Conservation (phyloP, 2,113 vertebrate genomes). For the Hippocampus guttulatus region DNA sequence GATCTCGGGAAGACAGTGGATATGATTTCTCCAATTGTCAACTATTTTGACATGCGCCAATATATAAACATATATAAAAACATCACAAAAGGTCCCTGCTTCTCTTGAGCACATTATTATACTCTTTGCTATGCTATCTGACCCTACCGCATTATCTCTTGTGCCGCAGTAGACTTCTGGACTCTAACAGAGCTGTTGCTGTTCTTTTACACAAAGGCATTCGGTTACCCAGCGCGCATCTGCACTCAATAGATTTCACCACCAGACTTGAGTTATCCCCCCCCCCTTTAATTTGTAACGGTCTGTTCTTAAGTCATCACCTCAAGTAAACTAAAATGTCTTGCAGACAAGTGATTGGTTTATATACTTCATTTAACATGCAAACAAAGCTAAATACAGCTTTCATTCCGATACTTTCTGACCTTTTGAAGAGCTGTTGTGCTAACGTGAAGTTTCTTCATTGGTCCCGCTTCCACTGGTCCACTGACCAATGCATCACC, state of each 20-base stretch:
- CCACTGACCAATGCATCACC: conserved; percentile 83
- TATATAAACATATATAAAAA: background rate
- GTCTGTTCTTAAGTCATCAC: conserved; percentile 7
- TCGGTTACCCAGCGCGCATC: conserved; percentile 3
- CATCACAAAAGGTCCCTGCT: background rate
- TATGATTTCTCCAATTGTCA: background rate
- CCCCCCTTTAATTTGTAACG: conserved; percentile 10
- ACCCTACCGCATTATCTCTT: background rate
- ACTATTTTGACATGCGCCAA: background rate
- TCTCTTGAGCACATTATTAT: background rate
- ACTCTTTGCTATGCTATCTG: background rate
- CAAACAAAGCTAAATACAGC: background rate
- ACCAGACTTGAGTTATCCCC: conserved; percentile 8
- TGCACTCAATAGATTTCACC: background rate
- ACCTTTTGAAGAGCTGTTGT: conserved; percentile 98
- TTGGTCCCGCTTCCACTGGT: conserved; percentile 90
- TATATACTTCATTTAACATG: conserved; percentile 25
- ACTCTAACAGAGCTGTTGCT: background rate
- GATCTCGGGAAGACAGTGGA: background rate
- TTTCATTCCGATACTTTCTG: background rate
- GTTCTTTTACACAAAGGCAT: conserved; percentile 1
- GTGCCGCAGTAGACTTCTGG: background rate
- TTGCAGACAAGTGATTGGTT: background rate
- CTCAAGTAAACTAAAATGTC: conserved; percentile 9
- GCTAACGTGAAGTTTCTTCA: conserved; percentile 98